Evolutionary conservation across 2,888 invertebrate species (phyloP), one percentile per base, ranked within the genome.

Genomic region (Hypomecis punctinalis): DNA sequence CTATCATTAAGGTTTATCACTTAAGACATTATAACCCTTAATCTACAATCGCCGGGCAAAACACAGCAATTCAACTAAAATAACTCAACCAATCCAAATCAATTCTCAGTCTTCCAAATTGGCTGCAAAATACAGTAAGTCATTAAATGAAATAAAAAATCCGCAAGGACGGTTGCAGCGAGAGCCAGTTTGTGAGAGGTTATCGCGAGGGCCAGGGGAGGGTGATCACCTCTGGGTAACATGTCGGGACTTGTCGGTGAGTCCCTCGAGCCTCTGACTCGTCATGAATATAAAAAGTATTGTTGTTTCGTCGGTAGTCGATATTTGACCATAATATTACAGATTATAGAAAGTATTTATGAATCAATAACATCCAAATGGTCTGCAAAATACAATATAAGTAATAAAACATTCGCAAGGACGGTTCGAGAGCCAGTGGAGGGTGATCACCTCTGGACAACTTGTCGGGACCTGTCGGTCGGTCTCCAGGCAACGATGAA

Each of bases 121-220:
- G 40, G 8, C 39, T 3, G 39, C 51, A 13, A 51, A 51, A 6
- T 48, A 51, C 36, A 36, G 36, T 35, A 54, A 54, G 43, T 36
- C 8, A 9, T 36, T 55, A 39, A 46, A 37, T 36, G 51, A 58
- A 58, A 43, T 11, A 49, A 49, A 58, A 58, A 40, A 13, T 37
- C 13, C 36, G 55, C 55, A 55, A 55, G 56, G 56, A 47, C 55
- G 45, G 56, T 7, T 52, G 46, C 36, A 49, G 45, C 56, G 55
- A 66, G 58, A 63, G 46, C 63, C 51, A 51, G 61, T 65, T 61
- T 36, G 48, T 51, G 47, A 23, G 78, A 85, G 86, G 89, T 89
- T 89, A 89, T 89, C 88, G 79, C 71, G 74, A 76, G 77, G 56
- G 37, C 56, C 47, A 36, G 23, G 35, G 23, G 66, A 64, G 69